Conservation (phyloP, 2,888 invertebrate species). For the Caenorhabditis macrosperma region DNA sequence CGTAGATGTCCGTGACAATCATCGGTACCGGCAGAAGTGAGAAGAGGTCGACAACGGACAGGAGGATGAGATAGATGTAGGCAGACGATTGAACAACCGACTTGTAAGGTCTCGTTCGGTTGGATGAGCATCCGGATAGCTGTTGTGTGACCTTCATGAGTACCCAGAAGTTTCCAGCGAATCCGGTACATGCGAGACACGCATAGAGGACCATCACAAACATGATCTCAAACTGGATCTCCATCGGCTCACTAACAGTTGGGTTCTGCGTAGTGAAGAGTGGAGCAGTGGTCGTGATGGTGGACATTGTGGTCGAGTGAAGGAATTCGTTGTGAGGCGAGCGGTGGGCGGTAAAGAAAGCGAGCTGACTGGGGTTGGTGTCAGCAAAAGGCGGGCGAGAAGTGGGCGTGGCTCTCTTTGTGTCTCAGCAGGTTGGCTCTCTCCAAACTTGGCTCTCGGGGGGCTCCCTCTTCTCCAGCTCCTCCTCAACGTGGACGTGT, state of each 20-base stretch:
- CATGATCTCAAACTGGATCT: conserved; percentile 56
- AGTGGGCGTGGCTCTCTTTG: conserved; percentile 55
- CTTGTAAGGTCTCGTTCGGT: conserved; percentile 57
- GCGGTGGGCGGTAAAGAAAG: conserved; percentile 1
- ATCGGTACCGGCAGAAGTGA: conserved; percentile 76
- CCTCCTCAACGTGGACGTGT: conserved; percentile 38
- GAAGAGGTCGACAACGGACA: conserved; percentile 77
- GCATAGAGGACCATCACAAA: conserved; percentile 70
- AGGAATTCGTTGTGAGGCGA: conserved; percentile 46
- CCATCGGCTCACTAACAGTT: conserved; percentile 16
- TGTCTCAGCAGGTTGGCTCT: conserved; percentile 43
- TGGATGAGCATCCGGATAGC: conserved; percentile 64
- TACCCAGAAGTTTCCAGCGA: conserved; percentile 77
- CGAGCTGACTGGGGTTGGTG: conserved; percentile 3
- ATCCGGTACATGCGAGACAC: conserved; percentile 70
- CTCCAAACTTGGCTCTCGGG: conserved; percentile 42
- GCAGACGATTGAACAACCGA: conserved; percentile 75
- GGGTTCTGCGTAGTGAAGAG: background rate
- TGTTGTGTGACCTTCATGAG: conserved; percentile 74
- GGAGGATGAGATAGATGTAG: conserved; percentile 76
- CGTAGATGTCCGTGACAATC: conserved; percentile 74
- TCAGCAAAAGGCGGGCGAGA: conserved; percentile 3
- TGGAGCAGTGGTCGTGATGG: background rate
- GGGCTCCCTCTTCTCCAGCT: conserved; percentile 25
- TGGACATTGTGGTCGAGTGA: conserved; percentile 7